Evolutionary conservation across 2,797 vertebrate species (phyloP).

Genomic region (Champsocephalus gunnari): DNA sequence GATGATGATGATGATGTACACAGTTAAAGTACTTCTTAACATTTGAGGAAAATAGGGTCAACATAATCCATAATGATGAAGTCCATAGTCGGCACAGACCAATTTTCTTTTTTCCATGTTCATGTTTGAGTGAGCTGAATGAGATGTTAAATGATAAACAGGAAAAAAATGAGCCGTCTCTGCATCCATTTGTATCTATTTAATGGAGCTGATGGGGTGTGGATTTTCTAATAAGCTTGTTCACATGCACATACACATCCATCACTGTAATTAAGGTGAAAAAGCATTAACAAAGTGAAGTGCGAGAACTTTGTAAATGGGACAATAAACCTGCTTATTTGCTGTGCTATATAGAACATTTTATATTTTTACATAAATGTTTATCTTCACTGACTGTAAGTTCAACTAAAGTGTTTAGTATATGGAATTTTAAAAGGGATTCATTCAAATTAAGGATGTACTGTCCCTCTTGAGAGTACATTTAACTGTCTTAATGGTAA

Average conservation of each 20-base stretch:
- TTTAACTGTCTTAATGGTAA: not conserved
- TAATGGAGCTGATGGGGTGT: constrained; percentile 56
- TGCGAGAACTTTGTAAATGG: constrained; percentile 26
- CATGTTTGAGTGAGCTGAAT: constrained; percentile 49
- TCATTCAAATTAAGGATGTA: not conserved
- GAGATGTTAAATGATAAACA: constrained; percentile 50
- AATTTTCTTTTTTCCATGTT: constrained; percentile 31
- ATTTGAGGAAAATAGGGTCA: not conserved
- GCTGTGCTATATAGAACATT: not conserved
- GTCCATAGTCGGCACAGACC: constrained; percentile 19
- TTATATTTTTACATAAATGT: not conserved
- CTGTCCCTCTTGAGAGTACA: not conserved
- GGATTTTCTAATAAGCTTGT: constrained; percentile 56
- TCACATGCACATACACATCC: constrained; percentile 50
- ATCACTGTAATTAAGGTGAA: constrained; percentile 31
- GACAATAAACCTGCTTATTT: constrained; percentile 8
- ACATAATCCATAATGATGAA: constrained; percentile 13
- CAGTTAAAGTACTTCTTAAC: constrained; percentile 5
- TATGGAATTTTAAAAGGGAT: not conserved
- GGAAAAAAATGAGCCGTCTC: constrained; percentile 24
- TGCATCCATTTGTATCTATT: constrained; percentile 61
- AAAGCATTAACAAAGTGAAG: constrained; percentile 4
- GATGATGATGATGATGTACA: not conserved
- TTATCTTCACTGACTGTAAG: not conserved
- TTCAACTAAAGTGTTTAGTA: not conserved